A percentile compares a stretch with the other conserved stretches of the same genome.
Conservation (phyloP, 2,888 invertebrate genomes). For the Lepetodrilus schrolli region DNA sequence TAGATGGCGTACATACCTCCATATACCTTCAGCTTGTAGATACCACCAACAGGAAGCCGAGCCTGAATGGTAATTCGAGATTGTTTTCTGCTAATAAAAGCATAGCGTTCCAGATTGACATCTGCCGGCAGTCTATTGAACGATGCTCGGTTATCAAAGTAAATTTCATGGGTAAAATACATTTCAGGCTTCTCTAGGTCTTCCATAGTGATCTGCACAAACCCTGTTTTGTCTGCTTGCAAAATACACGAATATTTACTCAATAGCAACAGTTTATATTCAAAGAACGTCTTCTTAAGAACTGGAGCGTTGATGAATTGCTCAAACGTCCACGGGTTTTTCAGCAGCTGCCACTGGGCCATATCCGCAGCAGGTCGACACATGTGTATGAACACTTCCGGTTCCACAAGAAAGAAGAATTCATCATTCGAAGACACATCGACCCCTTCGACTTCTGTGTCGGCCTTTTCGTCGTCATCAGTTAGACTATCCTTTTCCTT, state of each 20-base stretch:
- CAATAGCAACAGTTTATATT: constrained; percentile 34
- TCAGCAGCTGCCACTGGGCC: constrained; percentile 43
- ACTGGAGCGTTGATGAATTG: constrained; percentile 40
- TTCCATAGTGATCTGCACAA: constrained; percentile 37
- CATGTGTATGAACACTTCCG: constrained; percentile 44
- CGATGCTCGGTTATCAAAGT: constrained; percentile 32
- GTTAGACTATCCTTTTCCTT: not conserved
- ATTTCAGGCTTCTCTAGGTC: constrained; percentile 30
- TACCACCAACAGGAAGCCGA: constrained; percentile 32
- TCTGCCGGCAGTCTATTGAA: constrained; percentile 15
- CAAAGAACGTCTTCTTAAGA: constrained; percentile 41
- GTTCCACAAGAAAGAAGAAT: constrained; percentile 47
- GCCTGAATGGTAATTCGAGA: constrained; percentile 34
- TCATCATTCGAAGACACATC: constrained; percentile 38
- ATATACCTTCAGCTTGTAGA: constrained; percentile 26
- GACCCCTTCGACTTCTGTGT: constrained; percentile 26
- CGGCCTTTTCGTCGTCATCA: not conserved
- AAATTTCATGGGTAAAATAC: constrained; percentile 41
- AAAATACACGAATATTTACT: constrained; percentile 41
- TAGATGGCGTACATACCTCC: not conserved
- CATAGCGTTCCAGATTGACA: constrained; percentile 31
- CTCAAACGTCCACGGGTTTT: constrained; percentile 38
- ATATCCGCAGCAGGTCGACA: constrained; percentile 45
- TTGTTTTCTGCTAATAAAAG: constrained; percentile 33
- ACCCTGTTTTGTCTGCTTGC: constrained; percentile 37